A percentile compares a stretch with the other conserved stretches of the same genome.
phyloP scores from a whole-genome alignment of 2,888 invertebrate species.

The Alloplasta piceator region DNA sequence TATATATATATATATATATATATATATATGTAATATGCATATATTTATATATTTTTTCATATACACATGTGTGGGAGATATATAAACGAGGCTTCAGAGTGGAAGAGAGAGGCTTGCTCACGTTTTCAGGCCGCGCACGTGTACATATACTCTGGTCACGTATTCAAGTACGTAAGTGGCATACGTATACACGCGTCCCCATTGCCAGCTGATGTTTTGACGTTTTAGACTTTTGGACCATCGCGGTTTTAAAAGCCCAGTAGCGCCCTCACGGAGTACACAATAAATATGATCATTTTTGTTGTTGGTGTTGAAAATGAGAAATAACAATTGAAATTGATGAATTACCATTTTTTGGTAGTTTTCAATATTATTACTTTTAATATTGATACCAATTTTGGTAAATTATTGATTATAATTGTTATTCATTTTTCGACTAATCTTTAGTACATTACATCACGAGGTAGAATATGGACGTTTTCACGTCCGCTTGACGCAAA shows the following conservation, averaged over 20 bases:
- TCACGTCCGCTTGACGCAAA: too few relatives aligned
- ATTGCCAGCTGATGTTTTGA: slow-evolving; percentile 50
- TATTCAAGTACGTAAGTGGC: slow-evolving; percentile 23
- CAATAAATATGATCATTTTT: too few relatives aligned
- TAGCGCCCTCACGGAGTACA: neutral
- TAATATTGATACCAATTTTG: too few relatives aligned
- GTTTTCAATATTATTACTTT: too few relatives aligned
- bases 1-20: too few relatives aligned
- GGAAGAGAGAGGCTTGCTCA: slow-evolving; percentile 20
- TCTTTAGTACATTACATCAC: too few relatives aligned
- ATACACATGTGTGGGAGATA: slow-evolving; percentile 16
- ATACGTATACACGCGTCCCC: slow-evolving; percentile 26
- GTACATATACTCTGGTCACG: slow-evolving; percentile 33
- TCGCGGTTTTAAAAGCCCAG: slow-evolving; percentile 4
- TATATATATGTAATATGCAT: neutral
- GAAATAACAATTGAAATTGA: too few relatives aligned
- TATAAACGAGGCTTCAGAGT: slow-evolving; percentile 10
- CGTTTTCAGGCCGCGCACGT: slow-evolving; percentile 57
- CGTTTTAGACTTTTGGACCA: slow-evolving; percentile 40
- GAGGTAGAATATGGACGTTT: too few relatives aligned
- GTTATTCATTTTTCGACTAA: too few relatives aligned
- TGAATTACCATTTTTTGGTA: too few relatives aligned
- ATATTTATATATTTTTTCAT: neutral
- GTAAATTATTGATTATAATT: too few relatives aligned
- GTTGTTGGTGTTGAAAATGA: too few relatives aligned